Conservation (phyloP, 2,888 invertebrate species). For the Cantharis nigra region DNA sequence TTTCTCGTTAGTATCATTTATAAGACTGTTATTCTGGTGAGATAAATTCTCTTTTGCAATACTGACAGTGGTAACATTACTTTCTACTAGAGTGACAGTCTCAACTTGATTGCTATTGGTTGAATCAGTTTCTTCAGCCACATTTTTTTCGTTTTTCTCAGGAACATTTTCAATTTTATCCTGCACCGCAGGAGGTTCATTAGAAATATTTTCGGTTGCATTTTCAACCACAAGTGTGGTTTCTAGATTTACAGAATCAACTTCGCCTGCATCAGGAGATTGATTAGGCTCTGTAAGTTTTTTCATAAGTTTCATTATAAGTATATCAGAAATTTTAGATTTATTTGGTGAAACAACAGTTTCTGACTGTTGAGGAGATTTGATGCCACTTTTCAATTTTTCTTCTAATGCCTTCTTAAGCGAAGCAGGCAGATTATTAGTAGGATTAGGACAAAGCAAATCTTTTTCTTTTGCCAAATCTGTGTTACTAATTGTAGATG, state of each 20-base stretch:
- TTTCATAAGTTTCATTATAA: conserved; percentile 51
- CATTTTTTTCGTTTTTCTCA: not conserved
- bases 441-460: not conserved
- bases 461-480: not conserved
- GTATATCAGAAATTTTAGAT: conserved; percentile 48
- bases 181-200: not conserved
- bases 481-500: conserved; percentile 43
- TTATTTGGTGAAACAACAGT: conserved; percentile 45
- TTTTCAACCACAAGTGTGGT: conserved; percentile 3
- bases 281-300: conserved; percentile 40
- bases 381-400: not conserved
- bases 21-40: not conserved
- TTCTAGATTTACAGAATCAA: not conserved
- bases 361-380: conserved; percentile 29
- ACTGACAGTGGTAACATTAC: not conserved
- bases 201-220: not conserved
- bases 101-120: not conserved
- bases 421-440: not conserved
- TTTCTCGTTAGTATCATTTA: not conserved
- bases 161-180: not conserved
- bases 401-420: not conserved
- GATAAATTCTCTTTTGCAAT: not conserved
- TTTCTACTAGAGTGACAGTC: not conserved
- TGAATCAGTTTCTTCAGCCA: not conserved
- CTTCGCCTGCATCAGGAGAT: not conserved